These are phyloP conservation scores for Pocillopora meandrina DNA, from an alignment of 92 coral and sea anemone species.

Conservation along the genomic window DNA sequence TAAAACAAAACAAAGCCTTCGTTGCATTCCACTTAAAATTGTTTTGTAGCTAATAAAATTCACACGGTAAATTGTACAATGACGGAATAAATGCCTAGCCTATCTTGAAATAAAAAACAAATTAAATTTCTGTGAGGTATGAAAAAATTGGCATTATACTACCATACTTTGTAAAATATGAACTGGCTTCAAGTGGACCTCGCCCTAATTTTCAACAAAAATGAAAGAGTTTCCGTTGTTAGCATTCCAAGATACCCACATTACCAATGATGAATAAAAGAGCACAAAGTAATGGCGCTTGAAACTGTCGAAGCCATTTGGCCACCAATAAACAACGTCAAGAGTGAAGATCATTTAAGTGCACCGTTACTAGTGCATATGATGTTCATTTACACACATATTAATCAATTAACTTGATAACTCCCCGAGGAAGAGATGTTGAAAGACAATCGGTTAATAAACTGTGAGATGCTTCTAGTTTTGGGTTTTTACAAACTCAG, in stretches of 20 bases:
- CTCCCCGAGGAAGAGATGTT: slow-evolving; percentile 21
- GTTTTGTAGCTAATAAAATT: slow-evolving; percentile 1
- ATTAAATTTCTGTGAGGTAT: not conserved
- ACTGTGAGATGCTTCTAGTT: slow-evolving; percentile 1
- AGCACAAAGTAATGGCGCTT: slow-evolving; percentile 11
- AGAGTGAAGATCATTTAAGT: slow-evolving; percentile 24
- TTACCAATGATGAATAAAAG: not conserved
- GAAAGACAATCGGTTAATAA: slow-evolving; percentile 23
- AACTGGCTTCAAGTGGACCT: slow-evolving; percentile 36
- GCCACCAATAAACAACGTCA: slow-evolving; percentile 28
- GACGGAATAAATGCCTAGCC: not conserved
- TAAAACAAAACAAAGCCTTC: slow-evolving; percentile 18
- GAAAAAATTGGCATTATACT: slow-evolving; percentile 3
- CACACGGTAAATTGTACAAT: not conserved
- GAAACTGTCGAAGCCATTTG: not conserved
- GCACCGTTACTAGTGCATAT: slow-evolving; percentile 18
- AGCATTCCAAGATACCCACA: slow-evolving; percentile 22
- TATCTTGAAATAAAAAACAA: not conserved
- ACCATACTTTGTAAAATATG: slow-evolving; percentile 15
- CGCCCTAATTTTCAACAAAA: slow-evolving; percentile 47
- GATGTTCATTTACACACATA: slow-evolving; percentile 30
- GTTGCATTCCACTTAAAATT: not conserved
- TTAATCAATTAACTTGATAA: slow-evolving; percentile 49
- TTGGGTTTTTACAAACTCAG: not conserved
- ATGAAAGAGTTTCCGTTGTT: slow-evolving; percentile 30